These are phyloP conservation scores for Trilocha varians DNA, from an alignment of 2,888 invertebrate genomes.

Conservation along the genomic window DNA sequence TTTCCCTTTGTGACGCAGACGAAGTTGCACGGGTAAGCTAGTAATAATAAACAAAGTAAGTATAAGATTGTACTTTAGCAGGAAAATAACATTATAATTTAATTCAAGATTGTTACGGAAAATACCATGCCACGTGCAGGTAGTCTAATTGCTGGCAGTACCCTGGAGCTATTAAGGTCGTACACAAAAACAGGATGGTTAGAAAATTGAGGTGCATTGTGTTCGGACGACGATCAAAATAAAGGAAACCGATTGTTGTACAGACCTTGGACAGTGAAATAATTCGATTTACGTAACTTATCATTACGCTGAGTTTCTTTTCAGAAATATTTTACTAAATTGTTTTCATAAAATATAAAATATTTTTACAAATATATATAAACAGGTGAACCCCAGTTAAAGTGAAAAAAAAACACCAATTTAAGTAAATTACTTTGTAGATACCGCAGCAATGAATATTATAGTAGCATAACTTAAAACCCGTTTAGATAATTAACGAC, in stretches of 20 bases:
- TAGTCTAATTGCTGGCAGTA: constrained; percentile 23
- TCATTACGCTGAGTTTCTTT: too few relatives aligned
- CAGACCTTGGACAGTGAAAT: constrained; percentile 2
- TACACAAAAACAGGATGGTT: constrained; percentile 32
- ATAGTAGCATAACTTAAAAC: too few relatives aligned
- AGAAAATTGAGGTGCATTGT: constrained; percentile 22
- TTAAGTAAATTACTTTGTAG: too few relatives aligned
- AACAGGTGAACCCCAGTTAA: too few relatives aligned
- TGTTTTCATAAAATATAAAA: too few relatives aligned
- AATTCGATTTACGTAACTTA: background rate
- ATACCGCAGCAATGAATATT: too few relatives aligned
- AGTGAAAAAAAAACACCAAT: too few relatives aligned
- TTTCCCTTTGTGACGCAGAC: too few relatives aligned
- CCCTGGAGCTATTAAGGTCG: constrained; percentile 21
- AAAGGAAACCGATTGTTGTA: constrained; percentile 5
- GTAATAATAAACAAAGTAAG: background rate
- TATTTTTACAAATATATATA: too few relatives aligned
- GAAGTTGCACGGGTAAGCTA: too few relatives aligned
- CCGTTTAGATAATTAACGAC: too few relatives aligned
- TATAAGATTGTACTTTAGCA: background rate
- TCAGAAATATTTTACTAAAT: too few relatives aligned
- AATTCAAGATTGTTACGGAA: constrained; percentile 19
- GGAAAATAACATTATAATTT: constrained; percentile 1
- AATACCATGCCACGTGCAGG: constrained; percentile 20
- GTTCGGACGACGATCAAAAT: constrained; percentile 5